phyloP scores from a whole-genome alignment of 2,113 vertebrate species.

The Leucosticte australis region DNA sequence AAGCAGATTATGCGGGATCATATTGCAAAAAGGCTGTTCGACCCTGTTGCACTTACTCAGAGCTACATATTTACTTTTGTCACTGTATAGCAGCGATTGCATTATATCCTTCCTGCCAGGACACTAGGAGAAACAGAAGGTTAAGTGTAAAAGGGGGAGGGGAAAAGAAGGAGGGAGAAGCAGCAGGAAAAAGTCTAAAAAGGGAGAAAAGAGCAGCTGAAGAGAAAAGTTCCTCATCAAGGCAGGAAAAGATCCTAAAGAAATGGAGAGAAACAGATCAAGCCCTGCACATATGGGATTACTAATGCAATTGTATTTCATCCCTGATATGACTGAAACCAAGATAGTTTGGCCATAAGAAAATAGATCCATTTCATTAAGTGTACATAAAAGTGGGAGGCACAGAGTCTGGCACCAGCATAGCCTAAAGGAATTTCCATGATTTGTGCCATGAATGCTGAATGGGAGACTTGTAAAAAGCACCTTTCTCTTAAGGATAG shows the following conservation, averaged over 20 bases:
- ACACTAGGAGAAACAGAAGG: constrained; percentile 49
- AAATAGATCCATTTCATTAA: constrained; percentile 51
- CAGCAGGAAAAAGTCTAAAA: constrained; percentile 19
- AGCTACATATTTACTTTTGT: constrained; percentile 61
- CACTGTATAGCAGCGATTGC: constrained; percentile 37
- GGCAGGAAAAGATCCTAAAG: background rate
- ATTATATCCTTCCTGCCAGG: constrained; percentile 60
- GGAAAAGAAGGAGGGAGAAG: background rate
- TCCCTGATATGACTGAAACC: background rate
- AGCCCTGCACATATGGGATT: background rate
- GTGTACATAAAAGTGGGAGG: constrained; percentile 23
- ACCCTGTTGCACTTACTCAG: constrained; percentile 27
- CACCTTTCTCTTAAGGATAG: constrained; percentile 46
- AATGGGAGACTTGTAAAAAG: constrained; percentile 59
- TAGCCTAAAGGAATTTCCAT: constrained; percentile 65
- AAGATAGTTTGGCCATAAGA: background rate
- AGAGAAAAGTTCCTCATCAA: background rate
- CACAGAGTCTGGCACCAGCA: constrained; percentile 41
- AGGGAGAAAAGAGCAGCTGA: constrained; percentile 16
- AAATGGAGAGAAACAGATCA: background rate
- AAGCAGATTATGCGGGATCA: constrained; percentile 46
- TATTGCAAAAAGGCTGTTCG: constrained; percentile 56
- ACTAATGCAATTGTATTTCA: background rate
- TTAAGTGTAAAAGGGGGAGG: constrained; percentile 30
- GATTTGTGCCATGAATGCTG: constrained; percentile 66